Percentiles rank a stretch among this genome's conserved stretches.
Conservation (phyloP, 2,113 vertebrate genomes). For the Asarcornis scutulata region DNA sequence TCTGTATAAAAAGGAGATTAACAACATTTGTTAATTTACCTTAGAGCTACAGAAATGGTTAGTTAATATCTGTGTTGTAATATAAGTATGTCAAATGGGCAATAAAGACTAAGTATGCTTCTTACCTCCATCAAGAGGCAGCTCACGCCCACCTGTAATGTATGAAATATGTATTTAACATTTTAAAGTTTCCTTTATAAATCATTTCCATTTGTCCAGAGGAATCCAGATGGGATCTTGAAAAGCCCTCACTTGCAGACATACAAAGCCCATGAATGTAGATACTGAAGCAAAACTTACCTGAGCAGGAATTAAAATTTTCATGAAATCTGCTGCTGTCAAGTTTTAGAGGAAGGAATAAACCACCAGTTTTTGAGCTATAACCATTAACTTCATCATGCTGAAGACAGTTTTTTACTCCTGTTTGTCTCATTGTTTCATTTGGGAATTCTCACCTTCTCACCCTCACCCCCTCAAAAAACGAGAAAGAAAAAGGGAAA, state of each 20-base stretch:
- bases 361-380: background rate
- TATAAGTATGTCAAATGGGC: conserved; percentile 42
- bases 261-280: background rate
- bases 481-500: background rate
- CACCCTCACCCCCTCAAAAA: background rate
- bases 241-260: background rate
- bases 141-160: conserved; percentile 52
- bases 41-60: conserved; percentile 50
- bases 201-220: conserved; percentile 45
- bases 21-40: conserved; percentile 53
- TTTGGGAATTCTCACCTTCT: background rate
- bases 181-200: conserved; percentile 58
- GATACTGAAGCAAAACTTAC: background rate
- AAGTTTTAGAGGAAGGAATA: background rate
- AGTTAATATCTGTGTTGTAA: conserved; percentile 30
- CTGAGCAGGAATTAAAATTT: background rate
- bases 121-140: conserved; percentile 41
- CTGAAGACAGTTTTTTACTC: background rate
- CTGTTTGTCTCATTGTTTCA: background rate
- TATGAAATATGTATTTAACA: conserved; percentile 54
- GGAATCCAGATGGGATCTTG: background rate
- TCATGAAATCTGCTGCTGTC: background rate
- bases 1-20: conserved; percentile 7
- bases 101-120: conserved; percentile 67
- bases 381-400: background rate